Conservation (phyloP, 2,113 vertebrate genomes). For the Perccottus glenii region DNA sequence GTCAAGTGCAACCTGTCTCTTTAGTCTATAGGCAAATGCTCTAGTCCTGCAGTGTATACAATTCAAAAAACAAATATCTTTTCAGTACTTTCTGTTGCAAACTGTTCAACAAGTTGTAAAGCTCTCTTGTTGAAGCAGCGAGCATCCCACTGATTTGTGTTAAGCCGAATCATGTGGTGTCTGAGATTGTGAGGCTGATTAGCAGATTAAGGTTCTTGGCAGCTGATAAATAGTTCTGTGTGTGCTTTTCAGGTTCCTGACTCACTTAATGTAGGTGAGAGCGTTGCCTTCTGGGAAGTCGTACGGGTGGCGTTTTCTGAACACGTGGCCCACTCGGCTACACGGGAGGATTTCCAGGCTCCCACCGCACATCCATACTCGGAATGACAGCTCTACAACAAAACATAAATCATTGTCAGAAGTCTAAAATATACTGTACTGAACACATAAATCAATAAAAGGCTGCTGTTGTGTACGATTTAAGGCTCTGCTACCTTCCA, state of each 20-base stretch:
- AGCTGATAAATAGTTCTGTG: neutral
- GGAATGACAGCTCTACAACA: constrained; percentile 93
- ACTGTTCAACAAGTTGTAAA: neutral
- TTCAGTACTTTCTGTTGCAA: neutral
- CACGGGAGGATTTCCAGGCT: constrained; percentile 98
- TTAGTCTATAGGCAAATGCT: too few species aligned
- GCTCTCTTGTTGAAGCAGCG: neutral
- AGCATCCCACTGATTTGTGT: neutral
- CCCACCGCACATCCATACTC: constrained; percentile 98
- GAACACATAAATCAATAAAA: constrained; percentile 23
- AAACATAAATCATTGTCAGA: neutral
- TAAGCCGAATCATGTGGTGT: constrained; percentile 13
- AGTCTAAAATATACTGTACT: neutral
- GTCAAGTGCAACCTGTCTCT: too few species aligned
- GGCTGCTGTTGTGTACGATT: constrained; percentile 9
- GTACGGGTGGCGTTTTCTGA: constrained; percentile 97
- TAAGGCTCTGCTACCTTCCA: constrained; percentile 21
- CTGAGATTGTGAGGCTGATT: constrained; percentile 11
- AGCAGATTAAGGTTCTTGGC: neutral
- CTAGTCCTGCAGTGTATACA: neutral
- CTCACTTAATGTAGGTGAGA: constrained; percentile 98
- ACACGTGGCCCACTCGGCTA: constrained; percentile 96
- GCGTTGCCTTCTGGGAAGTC: constrained; percentile 98
- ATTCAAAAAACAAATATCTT: neutral
- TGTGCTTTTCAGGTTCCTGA: constrained; percentile 20